A percentile compares a stretch with the other conserved stretches of the same genome.
Evolutionary conservation across 1,140 invertebrate genomes (phyloP).

Genomic region (Brachionus rubens): DNA sequence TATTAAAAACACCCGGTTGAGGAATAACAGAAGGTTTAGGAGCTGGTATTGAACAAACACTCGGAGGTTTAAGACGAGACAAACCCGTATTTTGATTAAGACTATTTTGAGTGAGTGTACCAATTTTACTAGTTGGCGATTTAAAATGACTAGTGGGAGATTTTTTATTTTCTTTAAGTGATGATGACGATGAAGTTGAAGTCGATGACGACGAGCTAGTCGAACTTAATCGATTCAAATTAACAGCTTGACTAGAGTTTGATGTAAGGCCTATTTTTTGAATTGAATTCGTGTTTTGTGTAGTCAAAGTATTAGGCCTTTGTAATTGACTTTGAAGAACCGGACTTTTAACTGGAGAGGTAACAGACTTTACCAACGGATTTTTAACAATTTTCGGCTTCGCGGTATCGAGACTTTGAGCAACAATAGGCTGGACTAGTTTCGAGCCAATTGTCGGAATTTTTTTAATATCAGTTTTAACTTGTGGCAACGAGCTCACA

Average conservation of each 20-base stretch:
- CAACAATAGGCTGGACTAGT: background rate
- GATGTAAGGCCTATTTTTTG: background rate
- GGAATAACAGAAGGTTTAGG: background rate
- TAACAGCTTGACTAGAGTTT: conserved; percentile 22
- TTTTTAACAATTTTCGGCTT: conserved; percentile 20
- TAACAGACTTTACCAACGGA: background rate
- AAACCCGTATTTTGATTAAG: background rate
- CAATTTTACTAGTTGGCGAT: background rate
- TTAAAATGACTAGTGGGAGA: conserved; percentile 11
- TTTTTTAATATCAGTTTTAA: background rate
- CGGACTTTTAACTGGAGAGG: background rate
- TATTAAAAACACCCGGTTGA: background rate
- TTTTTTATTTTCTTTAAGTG: conserved; percentile 42
- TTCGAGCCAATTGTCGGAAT: background rate
- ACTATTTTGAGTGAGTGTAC: background rate
- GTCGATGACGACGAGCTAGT: conserved; percentile 14
- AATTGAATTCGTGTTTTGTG: background rate
- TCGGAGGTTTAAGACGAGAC: background rate
- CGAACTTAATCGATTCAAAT: conserved; percentile 26
- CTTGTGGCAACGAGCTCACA: background rate
- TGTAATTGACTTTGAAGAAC: conserved; percentile 10
- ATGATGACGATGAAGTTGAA: conserved; percentile 19
- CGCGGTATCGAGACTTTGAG: background rate
- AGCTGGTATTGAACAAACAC: background rate
- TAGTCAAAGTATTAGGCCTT: background rate